Conservation (phyloP, 2,888 invertebrate species). For the Trichopria drosophilae region DNA sequence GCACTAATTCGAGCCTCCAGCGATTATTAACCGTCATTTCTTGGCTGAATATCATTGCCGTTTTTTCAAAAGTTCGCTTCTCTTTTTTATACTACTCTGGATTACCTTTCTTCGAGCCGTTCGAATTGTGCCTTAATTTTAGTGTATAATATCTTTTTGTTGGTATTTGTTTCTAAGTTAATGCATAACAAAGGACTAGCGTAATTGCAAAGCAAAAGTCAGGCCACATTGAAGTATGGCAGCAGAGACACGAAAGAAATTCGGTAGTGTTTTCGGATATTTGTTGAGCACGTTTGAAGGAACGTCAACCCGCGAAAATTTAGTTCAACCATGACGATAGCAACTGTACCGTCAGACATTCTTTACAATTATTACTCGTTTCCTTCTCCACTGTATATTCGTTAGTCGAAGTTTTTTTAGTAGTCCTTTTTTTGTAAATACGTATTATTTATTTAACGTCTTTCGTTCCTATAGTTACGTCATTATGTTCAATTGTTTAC, state of each 20-base stretch:
- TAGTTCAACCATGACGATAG: slow-evolving; percentile 16
- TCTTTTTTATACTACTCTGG: no score
- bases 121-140: no score
- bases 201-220: no score
- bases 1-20: slow-evolving; percentile 43
- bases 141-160: no score
- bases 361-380: background rate
- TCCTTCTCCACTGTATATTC: slow-evolving; percentile 18
- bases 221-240: slow-evolving; percentile 45
- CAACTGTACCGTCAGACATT: slow-evolving; percentile 26
- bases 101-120: no score
- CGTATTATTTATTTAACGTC: no score
- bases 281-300: background rate
- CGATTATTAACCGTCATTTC: slow-evolving; percentile 31
- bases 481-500: no score
- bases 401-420: slow-evolving; percentile 17
- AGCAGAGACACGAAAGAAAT: slow-evolving; percentile 39
- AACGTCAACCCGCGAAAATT: background rate
- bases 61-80: no score
- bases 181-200: no score
- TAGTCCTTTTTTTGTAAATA: slow-evolving; percentile 16
- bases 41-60: no score
- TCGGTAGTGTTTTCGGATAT: slow-evolving; percentile 10
- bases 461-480: no score
- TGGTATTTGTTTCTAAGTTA: no score